Evolutionary conservation across 2,888 invertebrate genomes (phyloP), one percentile per base, ranked within the genome.

Genomic region (Drosophila falleni): DNA sequence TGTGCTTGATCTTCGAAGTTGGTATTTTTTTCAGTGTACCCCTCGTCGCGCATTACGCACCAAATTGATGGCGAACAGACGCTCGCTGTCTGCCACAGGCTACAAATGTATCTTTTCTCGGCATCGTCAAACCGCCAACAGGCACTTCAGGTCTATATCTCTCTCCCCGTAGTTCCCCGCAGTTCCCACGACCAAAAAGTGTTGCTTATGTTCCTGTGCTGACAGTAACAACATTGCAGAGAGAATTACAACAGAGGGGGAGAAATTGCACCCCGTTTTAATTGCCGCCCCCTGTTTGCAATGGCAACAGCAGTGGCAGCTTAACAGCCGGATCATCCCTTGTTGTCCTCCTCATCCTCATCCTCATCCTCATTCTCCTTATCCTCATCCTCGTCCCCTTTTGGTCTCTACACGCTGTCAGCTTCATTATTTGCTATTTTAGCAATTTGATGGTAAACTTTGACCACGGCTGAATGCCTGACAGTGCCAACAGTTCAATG

Each of bases 351-450:
- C 33, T 3, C 31, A 15, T 15, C 29, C 23, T 5, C 26, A n/a
- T 11, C 10, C 16, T 47, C 41, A 29, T 33, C 13, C 39, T n/a
- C 19, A 4, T 29, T 0, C 23, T 23, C 19, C 11, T 39, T n/a
- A 15, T 15, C 29, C 23, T 5, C 26, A n/a, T 11, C 10, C 16
- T 47, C 41, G 16, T 33, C 13, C 35, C 33, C 51, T 16, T 42
- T 49, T 37, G 23, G n/a, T 31, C 19, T 16, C 29, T 56, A 13
- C 29, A 42, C 37, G 77, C 80, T 87, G 84, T 88, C 87, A 79
- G 82, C 79, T 80, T 87, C 85, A 90, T 89, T 89, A 89, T 89
- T 90, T 89, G 89, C 90, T 88, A 80, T 89, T 89, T 89, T 85
- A 88, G 89, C 87, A 87, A 89, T 87, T 89, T 83, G 78, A 87